Evolutionary conservation across 2,888 invertebrate species (phyloP).

Genomic region (Lutraria lutraria): DNA sequence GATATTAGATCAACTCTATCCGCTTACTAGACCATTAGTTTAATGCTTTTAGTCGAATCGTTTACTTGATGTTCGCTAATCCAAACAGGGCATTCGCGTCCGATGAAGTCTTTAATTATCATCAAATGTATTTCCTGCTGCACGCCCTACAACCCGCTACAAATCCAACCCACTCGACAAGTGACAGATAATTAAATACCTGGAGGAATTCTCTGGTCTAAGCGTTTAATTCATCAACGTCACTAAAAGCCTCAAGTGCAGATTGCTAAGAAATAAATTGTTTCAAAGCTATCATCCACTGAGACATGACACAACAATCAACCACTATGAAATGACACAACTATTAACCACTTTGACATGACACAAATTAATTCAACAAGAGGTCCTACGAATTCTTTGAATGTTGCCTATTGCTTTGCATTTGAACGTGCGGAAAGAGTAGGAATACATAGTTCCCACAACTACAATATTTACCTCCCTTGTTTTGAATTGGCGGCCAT

Average conservation of each 20-base stretch:
- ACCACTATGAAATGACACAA: too few species aligned
- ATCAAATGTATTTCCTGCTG: background rate
- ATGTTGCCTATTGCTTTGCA: too few species aligned
- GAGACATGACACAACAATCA: background rate
- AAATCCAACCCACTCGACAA: constrained; percentile 3
- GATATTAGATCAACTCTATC: constrained; percentile 13
- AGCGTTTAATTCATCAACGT: constrained; percentile 28
- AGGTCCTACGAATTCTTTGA: too few species aligned
- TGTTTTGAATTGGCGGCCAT: too few species aligned
- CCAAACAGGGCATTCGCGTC: background rate
- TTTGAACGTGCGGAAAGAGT: too few species aligned
- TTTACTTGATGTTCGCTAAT: background rate
- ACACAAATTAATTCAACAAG: too few species aligned
- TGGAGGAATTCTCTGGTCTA: constrained; percentile 17
- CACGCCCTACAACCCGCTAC: background rate
- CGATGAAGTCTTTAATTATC: constrained; percentile 12
- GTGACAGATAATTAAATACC: background rate
- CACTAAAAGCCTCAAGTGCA: background rate
- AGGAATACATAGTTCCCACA: too few species aligned
- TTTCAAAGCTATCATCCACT: background rate
- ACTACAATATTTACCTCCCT: too few species aligned
- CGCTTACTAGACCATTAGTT: constrained; percentile 13
- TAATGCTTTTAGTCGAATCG: background rate
- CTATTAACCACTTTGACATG: too few species aligned
- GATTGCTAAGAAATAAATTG: constrained; percentile 15